Base-by-base conservation (phyloP, 2,113 vertebrate genomes). In the Rhipidura dahli region DNA sequence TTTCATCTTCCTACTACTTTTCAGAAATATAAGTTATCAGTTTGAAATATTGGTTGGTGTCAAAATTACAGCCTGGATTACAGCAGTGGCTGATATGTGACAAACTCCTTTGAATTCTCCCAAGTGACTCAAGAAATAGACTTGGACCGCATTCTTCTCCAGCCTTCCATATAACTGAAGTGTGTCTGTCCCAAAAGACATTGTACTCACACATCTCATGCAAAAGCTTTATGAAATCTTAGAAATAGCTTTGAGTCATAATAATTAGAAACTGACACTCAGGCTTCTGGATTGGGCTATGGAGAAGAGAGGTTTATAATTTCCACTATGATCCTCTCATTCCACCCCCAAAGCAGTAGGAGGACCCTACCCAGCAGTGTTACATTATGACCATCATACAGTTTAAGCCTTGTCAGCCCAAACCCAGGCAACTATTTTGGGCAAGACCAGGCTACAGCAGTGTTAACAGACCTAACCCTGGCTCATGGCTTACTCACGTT, bases 351-450 rank as follows among this genome's bases (percentile, higher is more conserved):
- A 51, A 93, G 3, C 31, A 60, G 11, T 0, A 50, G 35, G 12
- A 47, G 24, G 19, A 82, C 30, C 6, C 5, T 24, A 23, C 19
- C 16, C 0, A 0, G 2, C 24, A 68, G 37, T 1, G 0, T 60
- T 68, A 90, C 1, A 1, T n/a, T 53, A 65, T 2, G 10, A 78
- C 12, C 12, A 56, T 11, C 44, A 63, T 2, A 49, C 3, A 39
- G 33, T 33, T 80, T 63, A 56, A 82, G 33, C 40, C 22, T 40
- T 45, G 28, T 19, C 17, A 83, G 26, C 16, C 39, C 17, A 88
- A 97, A 88, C 7, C 7, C 18, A 83, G 57, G 6, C 35, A 80
- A 80, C 18, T 37, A 18, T 30, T 65, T 83, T 44, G 27, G 83
- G 37, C 40, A 87, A 31, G 31, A 49, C 12, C 17, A 66, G 30